Base-by-base conservation (phyloP, 92 coral and sea anemone genomes). In the Parazoanthus swiftii region DNA sequence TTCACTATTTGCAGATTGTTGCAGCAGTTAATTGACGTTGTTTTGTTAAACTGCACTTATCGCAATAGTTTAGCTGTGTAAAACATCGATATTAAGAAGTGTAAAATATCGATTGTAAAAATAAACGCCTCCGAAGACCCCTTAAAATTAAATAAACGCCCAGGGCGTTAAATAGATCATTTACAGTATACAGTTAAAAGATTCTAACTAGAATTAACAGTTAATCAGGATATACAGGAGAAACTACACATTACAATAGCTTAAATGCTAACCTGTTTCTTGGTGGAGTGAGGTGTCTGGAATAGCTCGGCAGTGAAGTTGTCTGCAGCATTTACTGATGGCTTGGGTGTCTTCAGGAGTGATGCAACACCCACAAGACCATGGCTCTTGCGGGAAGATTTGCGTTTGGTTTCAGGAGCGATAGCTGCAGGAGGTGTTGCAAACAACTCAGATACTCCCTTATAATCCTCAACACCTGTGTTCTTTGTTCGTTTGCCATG, bases 391-490 rank as follows among this genome's bases (percentile, higher is more conserved):
- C 87, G 63, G 6, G 37, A 44, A 11, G 87, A 84, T 5, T 71
- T 72, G 66, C 77, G 79, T 16, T 37, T 70, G 63, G 65, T 36
- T 29, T 43, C 66, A 35, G 39, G 35, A 29, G 87, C 35, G 15
- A 38, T 35, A 25, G 51, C 26, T 18, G 43, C 46, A 68, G 89
- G 86, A 42, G 94, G 98, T 33, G 98, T 91, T 14, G 67, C 59
- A 86, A 94, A 94, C 94, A 94, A 67, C 75, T 88, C 95, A 29
- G 90, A 70, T 18, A 94, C 78, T 29, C 98, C 95, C 76, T 80
- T 88, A 8, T 86, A 82, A 71, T 94, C 88, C 33, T 80, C 89
- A 8, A 81, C 74, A 2, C 89, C 48, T 3, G 81, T 71, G 29
- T 82, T 88, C 54, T 76, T 85, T 46, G 86, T 80, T 66, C 90